Conservation (phyloP, 2,888 invertebrate species). For the Orchestes rusci region DNA sequence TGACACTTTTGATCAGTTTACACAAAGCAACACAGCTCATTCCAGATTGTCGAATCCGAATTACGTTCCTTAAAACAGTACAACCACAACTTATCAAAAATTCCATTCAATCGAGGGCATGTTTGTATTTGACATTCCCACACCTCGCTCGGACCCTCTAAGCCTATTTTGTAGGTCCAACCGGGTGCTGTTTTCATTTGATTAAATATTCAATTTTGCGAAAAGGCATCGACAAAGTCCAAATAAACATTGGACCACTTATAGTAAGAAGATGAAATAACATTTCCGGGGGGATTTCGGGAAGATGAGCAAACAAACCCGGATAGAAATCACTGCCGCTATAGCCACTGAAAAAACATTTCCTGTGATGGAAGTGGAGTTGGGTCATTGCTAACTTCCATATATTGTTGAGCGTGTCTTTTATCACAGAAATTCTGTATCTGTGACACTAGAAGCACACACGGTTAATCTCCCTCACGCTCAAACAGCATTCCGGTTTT, state of each 20-base stretch:
- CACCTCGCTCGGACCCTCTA: conserved; percentile 16
- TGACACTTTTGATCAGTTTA: too few species aligned
- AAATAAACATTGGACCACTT: conserved; percentile 24
- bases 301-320: conserved; percentile 18
- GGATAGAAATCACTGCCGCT: conserved; percentile 6
- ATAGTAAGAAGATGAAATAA: conserved; percentile 24
- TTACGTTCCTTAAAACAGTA: too few species aligned
- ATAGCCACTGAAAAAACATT: conserved; percentile 3
- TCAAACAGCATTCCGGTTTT: conserved; percentile 6
- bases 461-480: conserved; percentile 2
- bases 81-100: conserved; percentile 19
- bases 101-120: conserved; percentile 13
- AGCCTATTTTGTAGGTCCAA: conserved; percentile 16
- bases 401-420: too few species aligned
- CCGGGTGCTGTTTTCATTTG: conserved; percentile 18
- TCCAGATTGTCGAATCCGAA: too few species aligned
- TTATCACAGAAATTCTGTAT: too few species aligned
- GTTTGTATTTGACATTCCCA: conserved; percentile 17
- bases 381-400: too few species aligned
- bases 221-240: conserved; percentile 22
- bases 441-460: too few species aligned
- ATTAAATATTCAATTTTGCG: conserved; percentile 25
- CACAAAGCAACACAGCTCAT: too few species aligned
- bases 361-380: too few species aligned
- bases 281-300: conserved; percentile 17